Conservation (phyloP, 92 coral and sea anemone genomes). For the Plumapathes pennacea region DNA sequence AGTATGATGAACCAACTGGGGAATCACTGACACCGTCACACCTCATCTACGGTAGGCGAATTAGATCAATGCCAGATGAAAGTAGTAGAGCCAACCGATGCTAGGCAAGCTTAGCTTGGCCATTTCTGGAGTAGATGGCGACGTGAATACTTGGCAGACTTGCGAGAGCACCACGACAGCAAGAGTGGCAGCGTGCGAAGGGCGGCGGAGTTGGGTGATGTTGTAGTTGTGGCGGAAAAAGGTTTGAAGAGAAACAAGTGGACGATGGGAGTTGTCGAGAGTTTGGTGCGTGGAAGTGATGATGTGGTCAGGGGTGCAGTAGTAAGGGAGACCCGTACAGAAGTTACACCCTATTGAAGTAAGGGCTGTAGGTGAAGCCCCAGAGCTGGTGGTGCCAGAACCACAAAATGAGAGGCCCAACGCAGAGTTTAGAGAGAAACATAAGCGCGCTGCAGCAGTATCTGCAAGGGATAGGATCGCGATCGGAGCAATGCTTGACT, state of each 20-base stretch:
- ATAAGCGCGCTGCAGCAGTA: too few relatives aligned
- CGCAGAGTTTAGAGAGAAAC: too few relatives aligned
- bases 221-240: neutral
- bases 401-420: too few relatives aligned
- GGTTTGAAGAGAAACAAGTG: neutral
- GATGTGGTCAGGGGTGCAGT: neutral
- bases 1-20: neutral
- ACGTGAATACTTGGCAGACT: neutral
- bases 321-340: neutral
- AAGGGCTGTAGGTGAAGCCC: too few relatives aligned
- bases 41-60: neutral
- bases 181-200: neutral
- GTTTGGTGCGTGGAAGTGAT: neutral
- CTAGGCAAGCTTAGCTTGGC: neutral
- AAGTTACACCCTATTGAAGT: neutral
- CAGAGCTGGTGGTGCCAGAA: too few relatives aligned
- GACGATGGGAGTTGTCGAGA: slow-evolving; percentile 4
- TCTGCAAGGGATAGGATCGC: too few relatives aligned
- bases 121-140: slow-evolving; percentile 2
- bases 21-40: neutral
- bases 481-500: too few relatives aligned
- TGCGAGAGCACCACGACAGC: neutral
- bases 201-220: slow-evolving; percentile 1
- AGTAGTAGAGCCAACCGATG: neutral
- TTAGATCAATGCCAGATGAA: neutral